Evolutionary conservation across 2,888 invertebrate species (phyloP), one percentile per base, ranked within the genome.

Genomic region (Acleris cristana): DNA sequence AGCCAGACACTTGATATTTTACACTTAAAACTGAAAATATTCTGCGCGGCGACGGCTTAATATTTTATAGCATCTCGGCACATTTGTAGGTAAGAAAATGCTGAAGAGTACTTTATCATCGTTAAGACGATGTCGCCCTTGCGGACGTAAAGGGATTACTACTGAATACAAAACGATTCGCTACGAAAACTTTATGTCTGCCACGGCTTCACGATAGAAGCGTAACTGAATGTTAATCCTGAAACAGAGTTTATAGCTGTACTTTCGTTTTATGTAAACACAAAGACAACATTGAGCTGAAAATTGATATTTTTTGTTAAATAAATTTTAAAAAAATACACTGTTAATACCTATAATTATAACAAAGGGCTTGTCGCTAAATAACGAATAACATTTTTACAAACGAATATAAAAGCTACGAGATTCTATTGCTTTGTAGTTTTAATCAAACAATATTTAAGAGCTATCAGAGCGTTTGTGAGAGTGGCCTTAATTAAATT

Each of bases 1-100:
- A 54, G 67, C 72, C 71, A 58, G 74, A 78, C 82, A 80, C 78
- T 79, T 82, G 83, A 79, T 85, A 84, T 85, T 86, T 84, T 79
- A 83, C 79, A 80, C 80, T 84, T 78, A 80, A 78, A 81, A 81
- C 74, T 59, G 66, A 49, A 70, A 68, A 65, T 69, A 56, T 65
- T 64, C 62, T 30, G 55, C 65, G 65, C 55, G 56, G 63, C 49
- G 48, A 57, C 45, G 68, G 65, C 52, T 58, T 62, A 60, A 65
- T 66, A 65, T 55, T 66, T 64, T 62, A 70, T 66, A 59, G 57
- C 21, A 51, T 48, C 52, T 53, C 65, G 66, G 62, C 58, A 57
- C 61, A 67, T 67, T 63, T 57, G 66, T 63, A 67, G 58, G 66
- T 57, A 66, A 52, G 30, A 55, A 52, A 26, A 18, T 12, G 19